Conservation (phyloP, 30 jellyfish, hydroid and myxozoan species). For the Haliclystus octoradiatus region DNA sequence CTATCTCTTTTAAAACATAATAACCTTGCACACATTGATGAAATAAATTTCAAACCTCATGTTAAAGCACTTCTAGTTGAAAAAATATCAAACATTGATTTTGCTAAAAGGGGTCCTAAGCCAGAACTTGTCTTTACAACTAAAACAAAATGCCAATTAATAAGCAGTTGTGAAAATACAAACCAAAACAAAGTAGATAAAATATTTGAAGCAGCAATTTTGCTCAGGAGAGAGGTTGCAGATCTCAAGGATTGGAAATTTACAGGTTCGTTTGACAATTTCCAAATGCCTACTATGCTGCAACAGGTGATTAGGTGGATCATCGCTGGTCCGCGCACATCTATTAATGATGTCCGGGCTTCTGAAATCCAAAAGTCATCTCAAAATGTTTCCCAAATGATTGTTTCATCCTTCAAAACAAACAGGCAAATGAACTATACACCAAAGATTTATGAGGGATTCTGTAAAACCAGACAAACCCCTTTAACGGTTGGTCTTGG, state of each 20-base stretch:
- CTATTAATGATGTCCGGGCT: background rate
- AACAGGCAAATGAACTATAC: background rate
- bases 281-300: background rate
- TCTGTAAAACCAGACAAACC: background rate
- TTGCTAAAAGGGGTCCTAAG: background rate
- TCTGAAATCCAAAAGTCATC: background rate
- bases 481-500: background rate
- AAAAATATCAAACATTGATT: background rate
- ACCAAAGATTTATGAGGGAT: background rate
- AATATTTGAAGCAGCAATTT: background rate
- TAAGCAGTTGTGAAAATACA: background rate
- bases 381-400: background rate
- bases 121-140: background rate
- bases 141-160: background rate
- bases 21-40: background rate
- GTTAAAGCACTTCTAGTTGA: background rate
- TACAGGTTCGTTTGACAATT: background rate
- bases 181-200: no score
- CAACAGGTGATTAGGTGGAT: background rate
- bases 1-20: background rate
- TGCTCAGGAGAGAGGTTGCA: background rate
- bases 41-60: background rate
- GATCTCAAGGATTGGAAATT: background rate
- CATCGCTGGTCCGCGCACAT: background rate
- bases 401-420: background rate